Evolutionary conservation across 2,888 invertebrate genomes (phyloP), one percentile per base, ranked within the genome.

Genomic region (Acronicta aceris): DNA sequence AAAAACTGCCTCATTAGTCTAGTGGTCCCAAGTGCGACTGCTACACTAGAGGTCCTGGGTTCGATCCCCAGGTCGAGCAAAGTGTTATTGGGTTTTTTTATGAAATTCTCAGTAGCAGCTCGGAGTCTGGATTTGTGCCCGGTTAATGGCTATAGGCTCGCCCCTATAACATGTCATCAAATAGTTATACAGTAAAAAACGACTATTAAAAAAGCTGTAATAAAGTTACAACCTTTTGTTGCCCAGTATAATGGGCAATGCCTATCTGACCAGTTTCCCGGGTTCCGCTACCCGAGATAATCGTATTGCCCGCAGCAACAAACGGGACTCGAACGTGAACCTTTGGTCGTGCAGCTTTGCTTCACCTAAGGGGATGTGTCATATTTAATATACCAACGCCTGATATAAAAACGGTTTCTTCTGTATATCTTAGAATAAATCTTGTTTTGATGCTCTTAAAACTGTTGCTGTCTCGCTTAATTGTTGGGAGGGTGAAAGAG

Each of bases 201-300:
- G 21, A 2, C 21, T 27, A 7, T 27, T 27, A 27, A 27, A 7
- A 25, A 30, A 30, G 1, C 2, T 9, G 33, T 33, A 72, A 72
- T 38, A 49, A 40, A 43, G 33, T 21, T 3, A 10, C 9, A n/a
- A 16, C 16, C 49, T 25, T 50, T 72, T 66, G 67, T 59, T 49
- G 13, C 8, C n/a, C 8, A 16, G 36, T 17, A 16, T 13, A 46
- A 16, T 33, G 27, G 17, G 36, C 46, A 52, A 51, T 30, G 6
- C n/a, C n/a, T 49, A 47, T 53, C 38, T 17, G 36, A 59, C 63
- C 59, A 53, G 59, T 61, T 66, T 57, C 45, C 54, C 40, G 60
- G 60, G 59, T 65, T 59, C 76, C 79, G 79, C 65, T 76, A 76
- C 30, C 8, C 54, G 42, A 66, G 73, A 67, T 78, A 61, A 76